Evolutionary conservation across 92 coral and sea anemone genomes (phyloP), one percentile per base, ranked within the genome.

Genomic region (Epizoanthus fatuus): DNA sequence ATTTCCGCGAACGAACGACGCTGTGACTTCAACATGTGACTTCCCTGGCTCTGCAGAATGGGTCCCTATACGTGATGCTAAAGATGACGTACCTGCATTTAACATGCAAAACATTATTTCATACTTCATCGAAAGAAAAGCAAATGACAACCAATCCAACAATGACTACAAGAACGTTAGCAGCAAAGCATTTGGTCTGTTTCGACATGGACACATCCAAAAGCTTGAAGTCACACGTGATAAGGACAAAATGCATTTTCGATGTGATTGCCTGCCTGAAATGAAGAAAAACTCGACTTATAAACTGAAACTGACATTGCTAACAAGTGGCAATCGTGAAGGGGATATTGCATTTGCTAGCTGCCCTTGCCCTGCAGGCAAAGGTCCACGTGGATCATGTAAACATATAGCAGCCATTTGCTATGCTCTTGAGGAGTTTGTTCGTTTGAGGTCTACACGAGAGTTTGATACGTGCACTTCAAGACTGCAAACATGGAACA

Each of bases 321-420:
- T 55, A 45, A 91, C 86, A 15, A 35, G 52, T 70, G 85, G 91
- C 40, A 89, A 79, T 77, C 84, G 81, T 32, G 87, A 91, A 55
- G 95, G 95, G 47, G 87, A 91, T 62, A 91, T 80, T n/a, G 58
- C 76, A 75, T 91, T 81, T 87, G 91, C 89, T 8, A 81, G 91
- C 81, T 91, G 91, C 69, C 69, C 83, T 84, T 91, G 92, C 80
- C 95, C 95, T 68, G 95, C 95, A 38, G 95, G 90, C 7, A 87
- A 87, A 79, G 86, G 83, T 57, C 90, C 94, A 25, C 60, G 20
- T 35, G 88, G 94, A 13, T 86, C 84, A 11, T 86, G 93, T 59
- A 86, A 86, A 83, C 93, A 90, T 54, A 86, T 90, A 22, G 93
- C 87, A 45, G 87, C 90, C 40, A 37, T 90, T 35, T 90, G 93